A percentile compares a stretch with the other conserved stretches of the same genome.
Evolutionary conservation across 2,797 vertebrate species (phyloP).

Genomic region (Dallia pectoralis): DNA sequence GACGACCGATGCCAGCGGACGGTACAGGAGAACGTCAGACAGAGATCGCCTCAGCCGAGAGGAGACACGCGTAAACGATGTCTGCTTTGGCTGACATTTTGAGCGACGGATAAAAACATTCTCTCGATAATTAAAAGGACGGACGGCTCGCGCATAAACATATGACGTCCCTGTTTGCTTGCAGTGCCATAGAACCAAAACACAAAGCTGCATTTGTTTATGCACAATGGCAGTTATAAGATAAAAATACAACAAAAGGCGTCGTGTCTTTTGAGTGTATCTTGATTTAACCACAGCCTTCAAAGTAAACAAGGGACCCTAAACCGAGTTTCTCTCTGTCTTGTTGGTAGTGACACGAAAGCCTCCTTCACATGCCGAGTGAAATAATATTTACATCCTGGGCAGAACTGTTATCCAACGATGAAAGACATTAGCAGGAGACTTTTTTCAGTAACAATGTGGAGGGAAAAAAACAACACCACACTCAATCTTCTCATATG

Average conservation of each 20-base stretch:
- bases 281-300: neutral
- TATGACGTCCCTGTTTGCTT: neutral
- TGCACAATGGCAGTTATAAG: neutral
- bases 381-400: neutral
- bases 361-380: neutral
- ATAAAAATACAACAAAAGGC: neutral
- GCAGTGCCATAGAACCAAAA: neutral
- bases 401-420: neutral
- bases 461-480: too few species aligned
- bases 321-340: neutral
- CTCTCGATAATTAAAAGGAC: neutral
- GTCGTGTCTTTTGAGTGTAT: neutral
- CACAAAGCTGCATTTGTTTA: neutral
- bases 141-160: neutral
- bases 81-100: neutral
- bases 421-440: too few species aligned
- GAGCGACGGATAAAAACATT: too few species aligned
- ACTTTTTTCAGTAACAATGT: too few species aligned
- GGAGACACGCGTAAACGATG: neutral
- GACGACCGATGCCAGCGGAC: neutral
- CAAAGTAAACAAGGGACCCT: conserved; percentile 1
- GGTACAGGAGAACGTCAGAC: neutral
- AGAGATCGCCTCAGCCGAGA: neutral
- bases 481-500: too few species aligned
- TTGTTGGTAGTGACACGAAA: neutral